Evolutionary conservation across 2,888 invertebrate species (phyloP).

Genomic region (Deilephila porcellus): DNA sequence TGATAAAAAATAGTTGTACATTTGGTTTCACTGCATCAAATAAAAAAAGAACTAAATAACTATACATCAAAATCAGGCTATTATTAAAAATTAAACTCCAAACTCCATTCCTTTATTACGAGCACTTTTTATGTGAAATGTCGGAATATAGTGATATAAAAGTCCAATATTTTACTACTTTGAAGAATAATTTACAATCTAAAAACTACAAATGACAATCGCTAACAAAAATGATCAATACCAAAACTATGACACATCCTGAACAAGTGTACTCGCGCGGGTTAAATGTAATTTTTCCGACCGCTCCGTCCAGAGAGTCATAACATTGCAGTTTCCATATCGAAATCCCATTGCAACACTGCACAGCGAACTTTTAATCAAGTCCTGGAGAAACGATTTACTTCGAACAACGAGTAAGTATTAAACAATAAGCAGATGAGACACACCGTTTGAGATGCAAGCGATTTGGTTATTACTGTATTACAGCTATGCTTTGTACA

Average conservation of each 20-base stretch:
- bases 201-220: not conserved
- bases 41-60: no score
- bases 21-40: no score
- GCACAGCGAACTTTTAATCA: slow-evolving; percentile 82
- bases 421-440: slow-evolving; percentile 39
- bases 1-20: no score
- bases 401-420: slow-evolving; percentile 61
- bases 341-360: slow-evolving; percentile 79
- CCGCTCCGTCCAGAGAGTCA: slow-evolving; percentile 32
- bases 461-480: no score
- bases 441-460: not conserved
- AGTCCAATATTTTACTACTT: no score
- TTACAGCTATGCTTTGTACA: not conserved
- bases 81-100: no score
- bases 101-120: no score
- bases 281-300: slow-evolving; percentile 24
- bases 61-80: no score
- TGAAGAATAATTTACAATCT: not conserved
- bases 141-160: no score
- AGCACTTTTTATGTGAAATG: no score
- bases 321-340: slow-evolving; percentile 72
- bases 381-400: slow-evolving; percentile 80
- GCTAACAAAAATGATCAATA: not conserved
- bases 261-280: slow-evolving; percentile 8
- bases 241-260: not conserved